Conservation (phyloP, 2,888 invertebrate species). For the Empis livida region DNA sequence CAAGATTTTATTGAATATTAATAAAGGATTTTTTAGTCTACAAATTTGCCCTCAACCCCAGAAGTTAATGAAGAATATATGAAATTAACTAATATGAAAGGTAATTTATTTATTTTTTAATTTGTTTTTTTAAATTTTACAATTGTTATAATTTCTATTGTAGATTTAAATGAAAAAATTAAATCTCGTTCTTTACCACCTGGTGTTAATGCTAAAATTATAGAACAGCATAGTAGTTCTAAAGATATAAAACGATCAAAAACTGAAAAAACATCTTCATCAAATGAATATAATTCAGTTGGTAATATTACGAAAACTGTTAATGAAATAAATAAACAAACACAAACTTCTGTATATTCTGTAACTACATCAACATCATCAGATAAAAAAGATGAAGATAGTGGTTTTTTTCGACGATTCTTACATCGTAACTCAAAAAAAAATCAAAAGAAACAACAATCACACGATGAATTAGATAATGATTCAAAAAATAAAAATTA, state of each 20-base stretch:
- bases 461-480: conserved; percentile 11
- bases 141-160: conserved; percentile 12
- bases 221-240: conserved; percentile 18
- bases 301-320: conserved; percentile 11
- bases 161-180: conserved; percentile 18
- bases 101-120: conserved; percentile 6
- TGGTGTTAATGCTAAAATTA: conserved; percentile 23
- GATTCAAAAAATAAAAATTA: conserved; percentile 10
- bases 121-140: conserved; percentile 3
- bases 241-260: conserved; percentile 15
- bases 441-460: conserved; percentile 9
- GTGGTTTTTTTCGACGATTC: conserved; percentile 51
- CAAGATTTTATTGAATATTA: background rate
- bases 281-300: conserved; percentile 8
- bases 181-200: conserved; percentile 33
- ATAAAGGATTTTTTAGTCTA: conserved; percentile 24
- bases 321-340: background rate
- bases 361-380: conserved; percentile 1
- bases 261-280: conserved; percentile 13
- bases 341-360: conserved; percentile 3
- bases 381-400: conserved; percentile 33
- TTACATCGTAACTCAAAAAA: conserved; percentile 52
- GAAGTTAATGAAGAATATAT: conserved; percentile 65
- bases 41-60: conserved; percentile 55
- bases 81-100: conserved; percentile 43